Evolutionary conservation across 37 sponge, comb jelly and placozoan species (phyloP).

Genomic region (Axinella damicornis): DNA sequence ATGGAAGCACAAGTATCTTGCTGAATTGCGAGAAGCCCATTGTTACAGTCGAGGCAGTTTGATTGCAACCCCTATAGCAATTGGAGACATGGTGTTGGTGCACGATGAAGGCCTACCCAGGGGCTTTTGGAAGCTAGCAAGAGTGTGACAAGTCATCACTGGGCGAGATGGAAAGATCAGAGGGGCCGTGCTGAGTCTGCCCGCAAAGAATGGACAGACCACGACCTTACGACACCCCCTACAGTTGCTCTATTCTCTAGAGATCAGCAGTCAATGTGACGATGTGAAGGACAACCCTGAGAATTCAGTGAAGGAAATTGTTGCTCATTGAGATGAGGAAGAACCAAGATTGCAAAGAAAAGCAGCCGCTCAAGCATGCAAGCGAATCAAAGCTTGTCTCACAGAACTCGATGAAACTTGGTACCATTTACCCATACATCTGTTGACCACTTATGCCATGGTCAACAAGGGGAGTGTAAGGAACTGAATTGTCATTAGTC

Average conservation of each 20-base stretch:
- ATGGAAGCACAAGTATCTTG: not conserved
- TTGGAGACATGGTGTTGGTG: constrained; percentile 9
- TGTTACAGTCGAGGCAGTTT: not conserved
- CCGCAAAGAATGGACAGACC: not conserved
- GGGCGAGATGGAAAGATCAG: not conserved
- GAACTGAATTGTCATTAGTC: no score
- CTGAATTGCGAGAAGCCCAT: constrained; percentile 14
- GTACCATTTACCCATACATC: no score
- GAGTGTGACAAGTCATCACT: not conserved
- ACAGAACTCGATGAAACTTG: no score
- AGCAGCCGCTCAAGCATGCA: no score
- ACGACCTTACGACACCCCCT: not conserved
- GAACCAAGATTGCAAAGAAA: no score
- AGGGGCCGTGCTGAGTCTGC: not conserved
- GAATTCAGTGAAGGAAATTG: no score
- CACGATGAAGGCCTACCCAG: not conserved
- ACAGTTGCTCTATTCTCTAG: constrained; percentile 17
- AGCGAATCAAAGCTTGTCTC: no score
- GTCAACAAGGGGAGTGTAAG: no score
- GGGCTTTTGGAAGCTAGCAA: constrained; percentile 8
- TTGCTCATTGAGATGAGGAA: no score
- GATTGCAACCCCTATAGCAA: not conserved
- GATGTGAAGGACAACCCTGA: no score
- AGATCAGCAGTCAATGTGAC: no score
- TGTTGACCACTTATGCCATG: no score